Evolutionary conservation across 2,797 vertebrate species (phyloP), one percentile per base, ranked within the genome.

Genomic region (Varecia variegata): DNA sequence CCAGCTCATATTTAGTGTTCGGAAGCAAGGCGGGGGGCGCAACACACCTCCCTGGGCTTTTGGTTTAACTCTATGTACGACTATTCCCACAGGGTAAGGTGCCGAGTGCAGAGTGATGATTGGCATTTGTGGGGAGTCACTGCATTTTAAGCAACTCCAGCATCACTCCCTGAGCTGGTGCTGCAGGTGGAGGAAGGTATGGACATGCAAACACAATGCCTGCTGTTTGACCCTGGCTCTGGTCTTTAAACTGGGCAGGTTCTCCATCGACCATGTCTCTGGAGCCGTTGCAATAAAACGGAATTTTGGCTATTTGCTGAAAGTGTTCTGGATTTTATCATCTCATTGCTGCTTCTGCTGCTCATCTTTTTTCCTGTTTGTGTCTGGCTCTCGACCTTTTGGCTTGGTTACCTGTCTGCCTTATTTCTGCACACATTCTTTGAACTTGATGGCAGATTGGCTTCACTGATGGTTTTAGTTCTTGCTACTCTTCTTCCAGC

Each of bases 1-100:
- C 45, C 68, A 92, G 67, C 67, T 96, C 88, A 35, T 80, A 77
- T 79, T 82, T 90, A 52, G 38, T 74, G n/a, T 95, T 96, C 91
- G 7, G 85, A 83, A 62, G 70, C 60, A 13, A 12, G 50, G 35
- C 30, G 52, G n/a, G 35, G 52, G n/a, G 35, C 14, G 54, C 43
- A 82, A 88, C 20, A 60, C 7, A 74, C n/a, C 21, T 30, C 56
- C 35, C 50, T 27, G 45, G 35, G 82, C 62, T 92, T 96, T 92
- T 87, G 43, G 45, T 52, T 95, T 76, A 96, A 85, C 80, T 21
- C n/a, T 54, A 1, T 50, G 38, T 86, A 30, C 86, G 45, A 71
- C 77, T 86, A 8, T 67, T 88, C 14, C 47, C 30, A 11, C 4
- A 21, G 17, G 56, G 54, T n/a, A 70, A 35, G 50, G 62, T 17